Evolutionary conservation across 1,140 invertebrate genomes (phyloP).

Genomic region (Teleopsis dalmanni): DNA sequence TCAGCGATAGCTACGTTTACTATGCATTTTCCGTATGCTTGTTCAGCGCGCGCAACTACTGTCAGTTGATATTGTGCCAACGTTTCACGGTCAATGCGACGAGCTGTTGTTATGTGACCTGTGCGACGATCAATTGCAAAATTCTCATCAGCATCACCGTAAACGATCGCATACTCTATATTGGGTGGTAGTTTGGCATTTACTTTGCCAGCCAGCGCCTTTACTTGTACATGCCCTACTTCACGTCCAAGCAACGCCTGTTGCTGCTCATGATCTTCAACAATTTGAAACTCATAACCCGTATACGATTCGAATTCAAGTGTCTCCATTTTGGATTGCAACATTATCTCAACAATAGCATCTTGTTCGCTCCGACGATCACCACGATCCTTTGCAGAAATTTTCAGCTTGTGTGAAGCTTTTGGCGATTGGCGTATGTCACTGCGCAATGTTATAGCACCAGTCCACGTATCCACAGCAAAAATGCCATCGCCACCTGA

Average conservation of each 20-base stretch:
- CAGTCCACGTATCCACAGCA: constrained; percentile 65
- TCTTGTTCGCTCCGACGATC: constrained; percentile 61
- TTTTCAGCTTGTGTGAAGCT: constrained; percentile 60
- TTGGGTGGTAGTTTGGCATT: constrained; percentile 3
- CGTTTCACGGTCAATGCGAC: constrained; percentile 77
- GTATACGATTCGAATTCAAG: constrained; percentile 62
- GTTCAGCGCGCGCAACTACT: constrained; percentile 62
- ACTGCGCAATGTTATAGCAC: constrained; percentile 58
- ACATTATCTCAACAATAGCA: constrained; percentile 73
- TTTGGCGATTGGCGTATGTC: constrained; percentile 45
- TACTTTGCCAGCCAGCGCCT: constrained; percentile 42
- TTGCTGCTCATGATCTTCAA: constrained; percentile 66
- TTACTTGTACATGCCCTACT: constrained; percentile 68
- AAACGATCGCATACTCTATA: constrained; percentile 67
- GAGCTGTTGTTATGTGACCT: constrained; percentile 71
- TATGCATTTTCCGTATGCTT: constrained; percentile 61
- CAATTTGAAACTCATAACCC: constrained; percentile 71
- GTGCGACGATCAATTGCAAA: constrained; percentile 73
- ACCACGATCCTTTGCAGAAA: constrained; percentile 72
- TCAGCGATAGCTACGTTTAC: constrained; percentile 81
- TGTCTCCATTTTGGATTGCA: constrained; percentile 59
- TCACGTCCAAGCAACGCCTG: constrained; percentile 53
- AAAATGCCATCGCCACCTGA: constrained; percentile 72
- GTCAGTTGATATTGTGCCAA: constrained; percentile 67
- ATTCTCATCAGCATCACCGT: constrained; percentile 68